Evolutionary conservation across 2,113 vertebrate genomes (phyloP).

Genomic region (Aleadryas rufinucha): DNA sequence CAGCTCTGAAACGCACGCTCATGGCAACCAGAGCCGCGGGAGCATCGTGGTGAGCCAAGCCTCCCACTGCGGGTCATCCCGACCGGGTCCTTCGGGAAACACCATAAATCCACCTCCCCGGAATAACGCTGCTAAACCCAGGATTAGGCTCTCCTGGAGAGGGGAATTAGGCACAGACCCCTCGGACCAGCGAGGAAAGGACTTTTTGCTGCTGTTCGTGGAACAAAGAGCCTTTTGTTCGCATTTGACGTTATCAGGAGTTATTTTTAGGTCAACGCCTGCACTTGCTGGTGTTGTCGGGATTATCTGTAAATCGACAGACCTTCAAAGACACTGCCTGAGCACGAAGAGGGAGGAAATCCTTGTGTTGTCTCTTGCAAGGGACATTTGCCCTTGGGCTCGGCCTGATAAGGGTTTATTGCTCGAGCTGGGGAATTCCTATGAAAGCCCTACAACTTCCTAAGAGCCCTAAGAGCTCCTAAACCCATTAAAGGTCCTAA

Average conservation of each 20-base stretch:
- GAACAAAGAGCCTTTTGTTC: slow-evolving; percentile 38
- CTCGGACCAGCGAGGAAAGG: background rate
- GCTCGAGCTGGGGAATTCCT: background rate
- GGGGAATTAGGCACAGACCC: background rate
- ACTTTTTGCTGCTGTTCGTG: background rate
- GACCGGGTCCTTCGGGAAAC: background rate
- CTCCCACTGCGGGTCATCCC: background rate
- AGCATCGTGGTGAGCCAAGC: background rate
- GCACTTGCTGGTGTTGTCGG: background rate
- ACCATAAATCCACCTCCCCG: background rate
- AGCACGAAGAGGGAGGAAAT: background rate
- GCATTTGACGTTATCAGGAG: background rate
- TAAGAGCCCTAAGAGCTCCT: background rate
- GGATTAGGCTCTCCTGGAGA: background rate
- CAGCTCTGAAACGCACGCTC: rapidly evolving
- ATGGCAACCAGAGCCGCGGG: background rate
- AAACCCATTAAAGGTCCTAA: background rate
- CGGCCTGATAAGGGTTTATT: background rate
- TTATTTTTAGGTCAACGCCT: slow-evolving; percentile 18
- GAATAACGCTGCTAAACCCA: background rate
- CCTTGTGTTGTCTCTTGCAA: background rate
- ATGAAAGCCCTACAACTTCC: background rate
- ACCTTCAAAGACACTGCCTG: background rate
- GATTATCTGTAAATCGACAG: background rate
- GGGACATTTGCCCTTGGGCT: slow-evolving; percentile 19